A percentile compares a stretch with the other conserved stretches of the same genome.
Evolutionary conservation across 2,888 invertebrate genomes (phyloP).

Genomic region (Polyommatus icarus): DNA sequence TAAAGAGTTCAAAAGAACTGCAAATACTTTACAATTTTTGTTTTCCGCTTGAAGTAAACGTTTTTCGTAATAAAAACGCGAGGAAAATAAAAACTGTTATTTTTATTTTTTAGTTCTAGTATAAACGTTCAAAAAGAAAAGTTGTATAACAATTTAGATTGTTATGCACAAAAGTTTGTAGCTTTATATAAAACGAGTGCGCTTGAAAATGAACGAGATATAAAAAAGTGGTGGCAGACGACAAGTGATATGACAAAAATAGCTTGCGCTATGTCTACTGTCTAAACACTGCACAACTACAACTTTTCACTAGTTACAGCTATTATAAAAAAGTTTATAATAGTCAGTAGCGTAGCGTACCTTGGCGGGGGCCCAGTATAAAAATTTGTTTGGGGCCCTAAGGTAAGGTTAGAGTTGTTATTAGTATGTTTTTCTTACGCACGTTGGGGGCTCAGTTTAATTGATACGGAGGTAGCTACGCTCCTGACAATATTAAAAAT

Average conservation of each 20-base stretch:
- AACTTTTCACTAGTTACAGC: background rate
- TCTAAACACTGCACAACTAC: background rate
- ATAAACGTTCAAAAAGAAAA: slow-evolving; percentile 4
- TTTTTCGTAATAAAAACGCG: background rate
- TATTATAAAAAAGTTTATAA: background rate
- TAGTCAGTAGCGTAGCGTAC: too few species aligned
- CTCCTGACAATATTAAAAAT: too few species aligned
- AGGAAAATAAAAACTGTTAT: background rate
- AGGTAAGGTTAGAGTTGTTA: too few species aligned
- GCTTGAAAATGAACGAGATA: slow-evolving; percentile 34
- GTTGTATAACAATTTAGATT: slow-evolving; percentile 12
- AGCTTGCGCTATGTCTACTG: slow-evolving; percentile 7
- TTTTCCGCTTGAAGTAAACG: background rate
- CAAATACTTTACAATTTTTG: background rate
- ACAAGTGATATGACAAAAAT: slow-evolving; percentile 35
- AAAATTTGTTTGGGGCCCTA: too few species aligned
- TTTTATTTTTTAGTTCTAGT: background rate
- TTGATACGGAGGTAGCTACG: too few species aligned
- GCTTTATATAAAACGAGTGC: slow-evolving; percentile 21
- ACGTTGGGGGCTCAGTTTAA: too few species aligned
- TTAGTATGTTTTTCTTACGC: too few species aligned
- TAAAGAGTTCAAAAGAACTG: background rate
- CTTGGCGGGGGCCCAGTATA: too few species aligned
- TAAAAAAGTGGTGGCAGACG: slow-evolving; percentile 28
- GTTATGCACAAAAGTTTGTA: slow-evolving; percentile 15